Evolutionary conservation across 1,140 invertebrate species (phyloP).

Genomic region (Dysdera silvatica): DNA sequence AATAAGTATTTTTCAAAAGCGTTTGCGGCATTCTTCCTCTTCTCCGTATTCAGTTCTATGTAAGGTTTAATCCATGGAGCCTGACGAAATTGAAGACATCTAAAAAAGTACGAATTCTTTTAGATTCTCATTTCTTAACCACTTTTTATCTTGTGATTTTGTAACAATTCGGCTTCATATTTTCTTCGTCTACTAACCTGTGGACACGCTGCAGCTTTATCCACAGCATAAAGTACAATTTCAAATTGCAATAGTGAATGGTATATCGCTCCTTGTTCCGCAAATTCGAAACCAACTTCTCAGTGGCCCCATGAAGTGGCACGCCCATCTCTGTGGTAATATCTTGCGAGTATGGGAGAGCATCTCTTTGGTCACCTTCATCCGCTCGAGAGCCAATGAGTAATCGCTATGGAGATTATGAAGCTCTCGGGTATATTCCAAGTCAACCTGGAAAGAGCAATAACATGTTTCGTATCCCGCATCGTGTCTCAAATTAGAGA

Average conservation of each 20-base stretch:
- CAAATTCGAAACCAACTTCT: not conserved
- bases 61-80: not conserved
- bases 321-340: no score
- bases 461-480: no score
- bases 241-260: slow-evolving; percentile 48
- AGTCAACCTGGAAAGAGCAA: no score
- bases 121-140: no score
- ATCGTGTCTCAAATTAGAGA: no score
- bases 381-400: slow-evolving; percentile 41
- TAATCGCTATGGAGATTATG: slow-evolving; percentile 40
- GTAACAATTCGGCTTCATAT: no score
- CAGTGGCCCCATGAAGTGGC: no score
- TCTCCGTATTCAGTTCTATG: not conserved
- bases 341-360: no score
- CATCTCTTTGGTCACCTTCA: slow-evolving; percentile 19
- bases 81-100: slow-evolving; percentile 6
- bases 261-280: slow-evolving; percentile 1
- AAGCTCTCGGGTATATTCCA: slow-evolving; percentile 34
- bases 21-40: not conserved
- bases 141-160: no score
- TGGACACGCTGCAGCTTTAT: slow-evolving; percentile 32
- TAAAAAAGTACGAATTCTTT: no score
- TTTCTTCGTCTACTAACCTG: slow-evolving; percentile 36
- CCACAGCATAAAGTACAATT: slow-evolving; percentile 47
- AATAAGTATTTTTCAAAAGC: slow-evolving; percentile 5